These are phyloP conservation scores for Argyra leucocephala DNA, from an alignment of 2,888 invertebrate genomes.

Conservation along the genomic window DNA sequence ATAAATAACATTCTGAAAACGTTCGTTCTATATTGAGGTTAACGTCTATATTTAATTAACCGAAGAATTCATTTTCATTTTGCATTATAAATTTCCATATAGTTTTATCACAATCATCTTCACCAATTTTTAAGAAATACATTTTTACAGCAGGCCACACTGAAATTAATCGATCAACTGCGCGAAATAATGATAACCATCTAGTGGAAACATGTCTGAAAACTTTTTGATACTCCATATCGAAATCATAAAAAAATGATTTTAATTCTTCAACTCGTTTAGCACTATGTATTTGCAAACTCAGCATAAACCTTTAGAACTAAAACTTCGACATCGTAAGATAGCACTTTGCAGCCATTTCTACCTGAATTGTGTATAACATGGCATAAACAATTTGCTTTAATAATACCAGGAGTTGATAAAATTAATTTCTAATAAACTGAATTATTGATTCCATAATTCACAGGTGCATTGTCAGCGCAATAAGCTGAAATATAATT, in stretches of 20 bases:
- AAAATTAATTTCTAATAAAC: constrained; percentile 16
- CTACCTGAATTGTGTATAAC: constrained; percentile 6
- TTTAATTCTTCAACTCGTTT: neutral
- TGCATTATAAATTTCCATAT: constrained; percentile 12
- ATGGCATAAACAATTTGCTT: constrained; percentile 11
- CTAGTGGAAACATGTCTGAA: neutral
- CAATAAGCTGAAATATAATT: constrained; percentile 14
- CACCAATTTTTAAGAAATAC: constrained; percentile 9
- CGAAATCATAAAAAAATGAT: neutral
- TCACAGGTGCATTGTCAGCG: constrained; percentile 18
- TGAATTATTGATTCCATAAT: constrained; percentile 16
- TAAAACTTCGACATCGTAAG: neutral
- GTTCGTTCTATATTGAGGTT: too few relatives aligned
- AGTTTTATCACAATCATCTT: constrained; percentile 5
- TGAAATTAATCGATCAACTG: neutral
- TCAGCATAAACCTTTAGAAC: neutral
- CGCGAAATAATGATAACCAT: constrained; percentile 8
- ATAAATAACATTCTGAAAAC: too few relatives aligned
- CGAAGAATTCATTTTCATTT: too few relatives aligned
- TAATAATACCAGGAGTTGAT: neutral
- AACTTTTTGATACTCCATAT: neutral
- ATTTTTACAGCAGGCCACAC: constrained; percentile 8
- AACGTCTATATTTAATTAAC: too few relatives aligned
- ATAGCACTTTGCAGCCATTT: neutral
- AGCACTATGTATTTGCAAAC: neutral